Evolutionary conservation across 2,888 invertebrate genomes (phyloP).

Genomic region (Automeris io): DNA sequence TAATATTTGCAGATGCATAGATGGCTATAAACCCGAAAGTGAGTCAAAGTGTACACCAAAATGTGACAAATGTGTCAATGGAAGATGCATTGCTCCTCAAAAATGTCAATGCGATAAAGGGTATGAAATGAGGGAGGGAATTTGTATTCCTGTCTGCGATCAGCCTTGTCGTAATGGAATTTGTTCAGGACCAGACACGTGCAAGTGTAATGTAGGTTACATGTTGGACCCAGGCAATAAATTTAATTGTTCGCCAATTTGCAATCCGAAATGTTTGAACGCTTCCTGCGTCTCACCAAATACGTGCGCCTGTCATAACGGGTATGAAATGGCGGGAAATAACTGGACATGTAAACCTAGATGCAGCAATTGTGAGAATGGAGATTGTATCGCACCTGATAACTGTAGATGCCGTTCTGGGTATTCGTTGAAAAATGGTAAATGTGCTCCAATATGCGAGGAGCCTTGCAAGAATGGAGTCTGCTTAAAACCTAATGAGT

Average conservation of each 20-base stretch:
- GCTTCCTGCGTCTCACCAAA: slow-evolving; percentile 30
- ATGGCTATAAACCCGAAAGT: slow-evolving; percentile 13
- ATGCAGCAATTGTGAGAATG: slow-evolving; percentile 30
- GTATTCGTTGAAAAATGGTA: slow-evolving; percentile 16
- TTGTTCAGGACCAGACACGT: slow-evolving; percentile 60
- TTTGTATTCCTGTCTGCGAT: slow-evolving; percentile 52
- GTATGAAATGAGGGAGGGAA: slow-evolving; percentile 12
- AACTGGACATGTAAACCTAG: slow-evolving; percentile 31
- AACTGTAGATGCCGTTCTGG: slow-evolving; percentile 21
- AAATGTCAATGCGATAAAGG: slow-evolving; percentile 11
- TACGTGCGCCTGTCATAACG: slow-evolving; percentile 26
- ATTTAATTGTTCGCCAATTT: slow-evolving; percentile 24
- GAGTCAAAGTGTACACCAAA: slow-evolving; percentile 3
- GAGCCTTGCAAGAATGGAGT: slow-evolving; percentile 29
- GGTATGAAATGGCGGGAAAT: slow-evolving; percentile 20
- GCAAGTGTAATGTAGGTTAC: slow-evolving; percentile 33
- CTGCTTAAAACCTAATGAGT: slow-evolving; percentile 51
- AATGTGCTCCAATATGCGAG: slow-evolving; percentile 22
- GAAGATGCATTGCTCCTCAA: slow-evolving; percentile 5
- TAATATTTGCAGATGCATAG: slow-evolving; percentile 24
- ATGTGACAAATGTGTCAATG: slow-evolving; percentile 1
- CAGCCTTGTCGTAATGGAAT: slow-evolving; percentile 55
- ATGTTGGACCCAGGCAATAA: slow-evolving; percentile 10
- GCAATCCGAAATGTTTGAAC: slow-evolving; percentile 29
- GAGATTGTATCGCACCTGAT: slow-evolving; percentile 31